phyloP scores from a whole-genome alignment of 2,888 invertebrate species.

The Tipula unca region DNA sequence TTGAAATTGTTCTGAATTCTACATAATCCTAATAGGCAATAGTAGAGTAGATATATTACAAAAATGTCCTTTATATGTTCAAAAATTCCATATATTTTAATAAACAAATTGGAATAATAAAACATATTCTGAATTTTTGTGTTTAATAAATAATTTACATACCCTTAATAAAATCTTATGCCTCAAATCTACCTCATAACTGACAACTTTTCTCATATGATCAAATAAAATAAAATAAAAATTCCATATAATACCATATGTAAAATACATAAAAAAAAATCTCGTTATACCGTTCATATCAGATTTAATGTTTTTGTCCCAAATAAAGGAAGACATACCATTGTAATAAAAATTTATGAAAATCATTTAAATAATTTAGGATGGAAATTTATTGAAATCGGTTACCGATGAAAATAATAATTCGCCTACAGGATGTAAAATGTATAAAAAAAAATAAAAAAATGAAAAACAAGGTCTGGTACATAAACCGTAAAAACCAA shows the following conservation, averaged over 20 bases:
- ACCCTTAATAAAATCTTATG: not conserved
- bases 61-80: not conserved
- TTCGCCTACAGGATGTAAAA: not conserved
- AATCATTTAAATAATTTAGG: not conserved
- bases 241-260: not conserved
- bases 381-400: conserved; percentile 14
- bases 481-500: not conserved
- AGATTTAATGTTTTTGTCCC: not conserved
- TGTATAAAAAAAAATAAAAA: not conserved
- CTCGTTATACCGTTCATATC: not conserved
- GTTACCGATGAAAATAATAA: not conserved
- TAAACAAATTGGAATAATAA: not conserved
- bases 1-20: no score
- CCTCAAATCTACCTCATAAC: not conserved
- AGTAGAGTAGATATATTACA: no score
- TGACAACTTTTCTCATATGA: not conserved
- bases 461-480: not conserved
- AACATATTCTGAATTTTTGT: not conserved
- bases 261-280: not conserved
- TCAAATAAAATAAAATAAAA: not conserved
- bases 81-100: not conserved
- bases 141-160: not conserved
- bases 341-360: not conserved
- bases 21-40: no score
- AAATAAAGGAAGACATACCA: not conserved